Evolutionary conservation across 2,888 invertebrate genomes (phyloP).

Genomic region (Thecophora atra): DNA sequence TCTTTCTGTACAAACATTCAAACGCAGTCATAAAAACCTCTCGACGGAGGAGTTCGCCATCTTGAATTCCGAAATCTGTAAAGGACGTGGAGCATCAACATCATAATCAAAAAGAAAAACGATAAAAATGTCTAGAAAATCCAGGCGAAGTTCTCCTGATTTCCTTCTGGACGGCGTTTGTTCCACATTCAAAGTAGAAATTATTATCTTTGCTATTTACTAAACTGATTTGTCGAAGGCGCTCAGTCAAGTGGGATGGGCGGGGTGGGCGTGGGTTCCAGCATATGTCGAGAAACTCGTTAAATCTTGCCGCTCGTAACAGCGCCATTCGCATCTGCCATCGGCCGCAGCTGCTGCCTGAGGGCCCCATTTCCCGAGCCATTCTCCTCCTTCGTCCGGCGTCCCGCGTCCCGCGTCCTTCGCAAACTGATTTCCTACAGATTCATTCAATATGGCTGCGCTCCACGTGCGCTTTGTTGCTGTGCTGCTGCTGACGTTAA

Average conservation of each 20-base stretch:
- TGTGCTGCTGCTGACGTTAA: conserved; percentile 30
- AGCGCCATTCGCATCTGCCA: too few relatives aligned
- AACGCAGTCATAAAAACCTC: not conserved
- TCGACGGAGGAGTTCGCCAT: not conserved
- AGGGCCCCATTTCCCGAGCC: not conserved
- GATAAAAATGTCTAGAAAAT: conserved; percentile 65
- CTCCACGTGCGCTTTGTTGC: conserved; percentile 20
- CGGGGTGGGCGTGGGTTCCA: not conserved
- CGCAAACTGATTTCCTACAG: conserved; percentile 35
- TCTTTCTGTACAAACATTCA: not conserved
- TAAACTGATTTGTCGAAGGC: conserved; percentile 54
- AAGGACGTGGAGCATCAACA: conserved; percentile 36
- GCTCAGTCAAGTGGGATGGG: not conserved
- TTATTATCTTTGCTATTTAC: conserved; percentile 58
- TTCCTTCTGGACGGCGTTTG: conserved; percentile 40
- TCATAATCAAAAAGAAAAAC: conserved; percentile 62
- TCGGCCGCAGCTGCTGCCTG: not conserved
- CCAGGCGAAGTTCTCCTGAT: conserved; percentile 51
- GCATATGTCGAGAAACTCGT: conserved; percentile 7
- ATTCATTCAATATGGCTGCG: conserved; percentile 43
- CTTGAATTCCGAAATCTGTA: not conserved
- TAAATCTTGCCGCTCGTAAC: not conserved
- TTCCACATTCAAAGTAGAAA: conserved; percentile 48
- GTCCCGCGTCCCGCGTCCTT: conserved; percentile 27
- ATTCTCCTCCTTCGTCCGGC: not conserved